Evolutionary conservation across 2,113 vertebrate genomes (phyloP).

Genomic region (Aphyosemion australe): DNA sequence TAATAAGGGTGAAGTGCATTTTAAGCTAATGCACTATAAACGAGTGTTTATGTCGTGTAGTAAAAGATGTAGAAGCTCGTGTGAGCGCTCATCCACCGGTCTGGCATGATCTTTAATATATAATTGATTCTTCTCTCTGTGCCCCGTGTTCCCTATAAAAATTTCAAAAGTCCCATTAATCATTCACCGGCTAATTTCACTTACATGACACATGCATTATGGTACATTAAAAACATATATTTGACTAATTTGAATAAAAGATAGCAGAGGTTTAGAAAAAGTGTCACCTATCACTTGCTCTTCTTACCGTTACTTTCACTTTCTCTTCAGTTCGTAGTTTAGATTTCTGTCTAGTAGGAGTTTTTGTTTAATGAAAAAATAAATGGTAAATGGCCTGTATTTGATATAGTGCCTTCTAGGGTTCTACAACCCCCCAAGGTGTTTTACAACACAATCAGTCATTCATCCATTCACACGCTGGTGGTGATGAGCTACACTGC

Average conservation of each 20-base stretch:
- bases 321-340: neutral
- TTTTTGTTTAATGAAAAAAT: no score
- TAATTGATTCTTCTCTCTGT: conserved; percentile 47
- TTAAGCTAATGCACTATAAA: conserved; percentile 12
- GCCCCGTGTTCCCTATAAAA: conserved; percentile 58
- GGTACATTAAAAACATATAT: conserved; percentile 59
- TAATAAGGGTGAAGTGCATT: conserved; percentile 16
- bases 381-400: no score
- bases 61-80: neutral
- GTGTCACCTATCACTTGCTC: conserved; percentile 3
- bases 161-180: conserved; percentile 67
- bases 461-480: no score
- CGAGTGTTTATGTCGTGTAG: conserved; percentile 7
- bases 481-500: no score
- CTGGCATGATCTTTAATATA: conserved; percentile 55
- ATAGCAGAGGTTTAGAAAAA: conserved; percentile 35
- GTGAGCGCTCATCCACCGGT: conserved; percentile 21
- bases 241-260: conserved; percentile 51
- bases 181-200: conserved; percentile 72
- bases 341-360: no score
- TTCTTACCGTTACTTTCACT: neutral
- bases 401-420: no score
- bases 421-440: no score
- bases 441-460: no score
- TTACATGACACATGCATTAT: conserved; percentile 69